Percentiles rank a stretch among this genome's conserved stretches.
These are phyloP conservation scores for Neosalanx taihuensis DNA, from an alignment of 2,797 vertebrate species.

Conservation along the genomic window DNA sequence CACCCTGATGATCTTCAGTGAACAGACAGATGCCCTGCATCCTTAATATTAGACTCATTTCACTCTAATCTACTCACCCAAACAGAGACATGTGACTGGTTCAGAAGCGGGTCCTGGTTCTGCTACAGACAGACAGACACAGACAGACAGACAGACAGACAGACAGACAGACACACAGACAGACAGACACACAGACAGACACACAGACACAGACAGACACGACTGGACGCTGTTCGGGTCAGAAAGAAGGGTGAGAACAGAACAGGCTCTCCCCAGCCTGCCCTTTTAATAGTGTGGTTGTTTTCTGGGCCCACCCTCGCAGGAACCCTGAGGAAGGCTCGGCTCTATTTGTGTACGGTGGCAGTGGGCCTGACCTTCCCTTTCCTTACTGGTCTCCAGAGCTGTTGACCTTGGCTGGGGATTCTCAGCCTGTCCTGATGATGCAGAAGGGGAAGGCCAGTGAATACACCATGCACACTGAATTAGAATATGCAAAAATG, in stretches of 20 bases:
- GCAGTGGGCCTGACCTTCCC: background rate
- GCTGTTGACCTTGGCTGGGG: conserved; percentile 18
- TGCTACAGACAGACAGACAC: background rate
- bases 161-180: background rate
- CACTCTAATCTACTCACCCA: background rate
- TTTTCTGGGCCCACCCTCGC: conserved; percentile 4
- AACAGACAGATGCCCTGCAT: background rate
- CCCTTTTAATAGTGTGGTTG: background rate
- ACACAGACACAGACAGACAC: background rate
- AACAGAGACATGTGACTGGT: too few species aligned
- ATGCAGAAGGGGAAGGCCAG: background rate
- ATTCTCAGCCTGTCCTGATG: background rate
- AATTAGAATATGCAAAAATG: too few species aligned
- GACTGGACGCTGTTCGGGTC: conserved; percentile 28
- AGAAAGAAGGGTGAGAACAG: conserved; percentile 14
- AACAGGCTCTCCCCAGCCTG: background rate
- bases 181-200: background rate
- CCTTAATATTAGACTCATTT: background rate
- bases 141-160: too few species aligned
- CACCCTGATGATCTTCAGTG: background rate
- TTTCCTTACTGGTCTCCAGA: background rate
- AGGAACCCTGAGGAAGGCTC: background rate
- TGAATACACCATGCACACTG: too few species aligned
- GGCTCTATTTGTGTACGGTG: background rate
- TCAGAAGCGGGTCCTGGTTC: too few species aligned